Conservation (phyloP, 2,113 vertebrate genomes). For the Zosterops hypoxanthus region DNA sequence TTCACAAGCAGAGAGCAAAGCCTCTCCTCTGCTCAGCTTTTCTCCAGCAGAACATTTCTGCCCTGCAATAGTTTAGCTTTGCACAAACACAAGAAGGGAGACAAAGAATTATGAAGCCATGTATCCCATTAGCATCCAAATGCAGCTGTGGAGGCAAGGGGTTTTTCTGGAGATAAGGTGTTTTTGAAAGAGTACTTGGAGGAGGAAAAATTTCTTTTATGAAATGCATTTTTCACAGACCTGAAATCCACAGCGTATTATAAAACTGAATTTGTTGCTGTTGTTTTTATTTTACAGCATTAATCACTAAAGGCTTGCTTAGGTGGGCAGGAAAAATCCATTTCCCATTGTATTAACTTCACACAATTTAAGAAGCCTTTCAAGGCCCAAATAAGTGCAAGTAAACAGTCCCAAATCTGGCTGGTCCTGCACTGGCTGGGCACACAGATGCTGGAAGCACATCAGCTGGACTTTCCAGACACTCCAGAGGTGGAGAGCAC, state of each 20-base stretch:
- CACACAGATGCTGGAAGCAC: too few relatives aligned
- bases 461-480: neutral
- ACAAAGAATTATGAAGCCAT: conserved; percentile 19
- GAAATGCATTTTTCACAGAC: neutral
- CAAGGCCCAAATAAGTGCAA: neutral
- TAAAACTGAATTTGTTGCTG: conserved; percentile 11
- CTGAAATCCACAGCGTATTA: neutral
- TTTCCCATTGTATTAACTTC: neutral
- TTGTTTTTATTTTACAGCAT: conserved; percentile 5
- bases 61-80: neutral
- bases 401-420: neutral
- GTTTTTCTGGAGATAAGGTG: neutral
- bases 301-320: conserved; percentile 17
- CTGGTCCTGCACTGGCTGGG: neutral
- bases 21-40: neutral
- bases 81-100: neutral
- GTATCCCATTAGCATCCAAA: conserved; percentile 37
- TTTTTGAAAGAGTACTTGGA: neutral
- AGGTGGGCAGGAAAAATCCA: conserved; percentile 3
- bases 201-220: neutral
- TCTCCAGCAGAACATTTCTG: neutral
- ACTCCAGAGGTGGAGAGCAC: neutral
- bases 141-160: neutral
- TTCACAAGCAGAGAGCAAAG: neutral
- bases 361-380: neutral